Conservation (phyloP, 2,888 invertebrate genomes). For the Ligdia adustata region DNA sequence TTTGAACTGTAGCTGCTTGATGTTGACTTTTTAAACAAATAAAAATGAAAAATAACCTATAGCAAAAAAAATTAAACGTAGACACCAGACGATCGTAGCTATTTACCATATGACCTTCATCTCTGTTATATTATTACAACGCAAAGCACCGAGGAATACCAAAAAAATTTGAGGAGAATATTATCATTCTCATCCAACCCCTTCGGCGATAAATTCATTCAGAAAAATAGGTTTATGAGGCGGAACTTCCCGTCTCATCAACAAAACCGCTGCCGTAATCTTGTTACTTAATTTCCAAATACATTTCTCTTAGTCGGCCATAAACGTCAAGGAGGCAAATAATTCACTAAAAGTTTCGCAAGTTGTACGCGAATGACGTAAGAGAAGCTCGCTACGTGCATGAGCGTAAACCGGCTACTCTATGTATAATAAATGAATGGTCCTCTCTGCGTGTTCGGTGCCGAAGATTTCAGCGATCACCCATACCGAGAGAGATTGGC, state of each 20-base stretch:
- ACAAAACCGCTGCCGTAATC: conserved; percentile 67
- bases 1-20: conserved; percentile 31
- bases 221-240: conserved; percentile 71
- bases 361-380: conserved; percentile 43
- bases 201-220: conserved; percentile 66
- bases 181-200: conserved; percentile 56
- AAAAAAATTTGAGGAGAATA: conserved; percentile 29
- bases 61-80: conserved; percentile 9
- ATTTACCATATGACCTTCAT: conserved; percentile 7
- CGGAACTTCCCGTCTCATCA: conserved; percentile 64
- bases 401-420: conserved; percentile 34
- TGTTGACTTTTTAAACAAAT: conserved; percentile 27
- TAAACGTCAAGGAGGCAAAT: conserved; percentile 69
- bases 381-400: conserved; percentile 30
- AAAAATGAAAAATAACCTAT: conserved; percentile 19
- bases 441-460: conserved; percentile 61
- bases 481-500: conserved; percentile 69
- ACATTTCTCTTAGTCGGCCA: conserved; percentile 68
- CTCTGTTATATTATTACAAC: neutral
- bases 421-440: conserved; percentile 70
- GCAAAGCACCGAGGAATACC: conserved; percentile 18
- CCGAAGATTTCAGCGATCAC: conserved; percentile 66
- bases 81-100: conserved; percentile 7
- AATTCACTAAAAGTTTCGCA: conserved; percentile 62
- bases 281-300: conserved; percentile 74